phyloP scores from a whole-genome alignment of 2,888 invertebrate species.

The Alcis repandata region DNA sequence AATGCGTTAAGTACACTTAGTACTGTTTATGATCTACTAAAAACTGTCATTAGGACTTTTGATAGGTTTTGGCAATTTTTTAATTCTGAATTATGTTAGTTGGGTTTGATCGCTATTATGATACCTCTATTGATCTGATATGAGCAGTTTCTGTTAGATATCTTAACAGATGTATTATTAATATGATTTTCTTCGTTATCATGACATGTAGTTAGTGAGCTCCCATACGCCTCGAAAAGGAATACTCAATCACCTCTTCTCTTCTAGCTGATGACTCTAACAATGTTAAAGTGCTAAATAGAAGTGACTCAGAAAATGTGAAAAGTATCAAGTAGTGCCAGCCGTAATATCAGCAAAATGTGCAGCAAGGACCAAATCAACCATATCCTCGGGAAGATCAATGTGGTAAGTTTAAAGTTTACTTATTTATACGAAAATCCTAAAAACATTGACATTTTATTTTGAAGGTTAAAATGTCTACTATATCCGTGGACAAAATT shows the following conservation, averaged over 20 bases:
- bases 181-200: background rate
- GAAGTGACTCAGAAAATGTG: constrained; percentile 67
- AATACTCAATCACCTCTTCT: constrained; percentile 18
- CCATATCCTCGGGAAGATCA: constrained; percentile 91
- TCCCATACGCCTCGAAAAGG: constrained; percentile 37
- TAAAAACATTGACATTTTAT: constrained; percentile 19
- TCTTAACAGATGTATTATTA: background rate
- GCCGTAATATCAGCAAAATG: constrained; percentile 71
- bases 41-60: no score
- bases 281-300: constrained; percentile 49
- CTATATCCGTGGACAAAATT: no score
- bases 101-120: no score
- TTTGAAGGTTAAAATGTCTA: background rate
- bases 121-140: no score
- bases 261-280: constrained; percentile 27
- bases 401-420: constrained; percentile 87
- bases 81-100: no score
- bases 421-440: constrained; percentile 1
- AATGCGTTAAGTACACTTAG: constrained; percentile 13
- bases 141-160: no score
- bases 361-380: constrained; percentile 91
- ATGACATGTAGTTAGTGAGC: background rate
- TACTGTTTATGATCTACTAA: background rate
- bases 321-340: constrained; percentile 51
- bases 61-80: no score